phyloP scores from a whole-genome alignment of 2,113 vertebrate genomes.

The Protobothrops flavoviridis region DNA sequence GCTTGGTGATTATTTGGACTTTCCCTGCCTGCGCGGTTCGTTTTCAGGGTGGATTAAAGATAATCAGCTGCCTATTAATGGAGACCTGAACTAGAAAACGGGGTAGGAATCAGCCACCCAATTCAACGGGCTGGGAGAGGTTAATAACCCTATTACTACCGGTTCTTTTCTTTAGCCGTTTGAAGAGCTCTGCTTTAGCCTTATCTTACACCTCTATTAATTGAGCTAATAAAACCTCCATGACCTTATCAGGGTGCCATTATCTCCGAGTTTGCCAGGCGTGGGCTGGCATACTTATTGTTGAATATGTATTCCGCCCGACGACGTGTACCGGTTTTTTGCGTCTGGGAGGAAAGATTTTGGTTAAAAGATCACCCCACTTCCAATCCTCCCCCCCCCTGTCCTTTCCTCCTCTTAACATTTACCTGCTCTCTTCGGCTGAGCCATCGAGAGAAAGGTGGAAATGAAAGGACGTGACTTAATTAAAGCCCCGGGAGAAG shows the following conservation, averaged over 20 bases:
- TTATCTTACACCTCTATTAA: slow-evolving; percentile 97
- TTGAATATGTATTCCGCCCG: slow-evolving; percentile 42
- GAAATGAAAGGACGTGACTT: slow-evolving; percentile 61
- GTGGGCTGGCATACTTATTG: slow-evolving; percentile 86
- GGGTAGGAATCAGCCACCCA: slow-evolving; percentile 71
- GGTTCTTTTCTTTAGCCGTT: slow-evolving; percentile 85
- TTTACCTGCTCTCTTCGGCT: slow-evolving; percentile 31
- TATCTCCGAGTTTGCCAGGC: slow-evolving; percentile 79
- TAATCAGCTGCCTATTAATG: slow-evolving; percentile 83
- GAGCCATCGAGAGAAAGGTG: slow-evolving; percentile 22
- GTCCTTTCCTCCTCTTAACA: neutral
- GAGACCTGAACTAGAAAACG: slow-evolving; percentile 77
- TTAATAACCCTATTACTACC: slow-evolving; percentile 99
- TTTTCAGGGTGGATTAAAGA: slow-evolving; percentile 74
- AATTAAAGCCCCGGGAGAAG: slow-evolving; percentile 61
- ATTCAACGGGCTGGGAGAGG: slow-evolving; percentile 78
- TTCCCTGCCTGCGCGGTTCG: slow-evolving; percentile 67
- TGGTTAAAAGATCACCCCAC: slow-evolving; percentile 9
- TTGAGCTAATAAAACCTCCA: slow-evolving; percentile 91
- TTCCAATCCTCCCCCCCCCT: neutral
- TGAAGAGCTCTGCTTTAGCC: slow-evolving; percentile 85
- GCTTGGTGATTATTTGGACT: slow-evolving; percentile 58
- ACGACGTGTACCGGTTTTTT: slow-evolving; percentile 21
- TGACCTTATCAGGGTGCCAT: slow-evolving; percentile 78
- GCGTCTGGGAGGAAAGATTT: slow-evolving; percentile 36